A percentile compares a stretch with the other conserved stretches of the same genome.
These are phyloP conservation scores for Vollenhovia emeryi DNA, from an alignment of 1,140 invertebrate genomes.

Conservation along the genomic window DNA sequence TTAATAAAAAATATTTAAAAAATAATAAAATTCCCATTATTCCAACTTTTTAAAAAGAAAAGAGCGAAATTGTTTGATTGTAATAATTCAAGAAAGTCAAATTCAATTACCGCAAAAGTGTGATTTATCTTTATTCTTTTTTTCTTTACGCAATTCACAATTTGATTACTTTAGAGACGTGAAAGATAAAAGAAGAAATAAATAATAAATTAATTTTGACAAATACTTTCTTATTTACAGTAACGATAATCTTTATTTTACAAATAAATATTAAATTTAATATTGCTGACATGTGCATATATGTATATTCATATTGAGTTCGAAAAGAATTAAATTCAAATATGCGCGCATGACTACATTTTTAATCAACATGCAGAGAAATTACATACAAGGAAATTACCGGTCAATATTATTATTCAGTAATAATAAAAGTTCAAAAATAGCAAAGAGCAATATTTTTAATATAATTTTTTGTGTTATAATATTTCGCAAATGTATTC, in stretches of 20 bases:
- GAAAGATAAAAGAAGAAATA: not conserved
- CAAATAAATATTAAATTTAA: constrained; percentile 7
- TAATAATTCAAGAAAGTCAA: not conserved
- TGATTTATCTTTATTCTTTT: not conserved
- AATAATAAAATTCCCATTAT: not conserved
- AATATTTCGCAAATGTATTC: not conserved
- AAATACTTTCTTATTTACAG: not conserved
- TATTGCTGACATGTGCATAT: not conserved
- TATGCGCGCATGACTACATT: not conserved
- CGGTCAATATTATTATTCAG: not conserved
- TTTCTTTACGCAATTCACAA: not conserved
- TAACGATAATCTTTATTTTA: not conserved
- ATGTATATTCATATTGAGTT: constrained; percentile 2
- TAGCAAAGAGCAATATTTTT: not conserved
- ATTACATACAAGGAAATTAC: not conserved
- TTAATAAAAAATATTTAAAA: constrained; percentile 8
- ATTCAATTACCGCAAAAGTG: not conserved
- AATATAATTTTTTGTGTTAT: not conserved
- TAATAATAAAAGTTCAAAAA: not conserved
- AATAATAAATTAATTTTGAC: not conserved
- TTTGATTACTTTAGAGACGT: not conserved
- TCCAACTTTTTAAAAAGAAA: not conserved
- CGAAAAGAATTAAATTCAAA: constrained; percentile 14
- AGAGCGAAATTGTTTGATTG: not conserved
- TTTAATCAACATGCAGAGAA: not conserved